Conservation (phyloP, 2,888 invertebrate species). For the Drosophila kuntzei region DNA sequence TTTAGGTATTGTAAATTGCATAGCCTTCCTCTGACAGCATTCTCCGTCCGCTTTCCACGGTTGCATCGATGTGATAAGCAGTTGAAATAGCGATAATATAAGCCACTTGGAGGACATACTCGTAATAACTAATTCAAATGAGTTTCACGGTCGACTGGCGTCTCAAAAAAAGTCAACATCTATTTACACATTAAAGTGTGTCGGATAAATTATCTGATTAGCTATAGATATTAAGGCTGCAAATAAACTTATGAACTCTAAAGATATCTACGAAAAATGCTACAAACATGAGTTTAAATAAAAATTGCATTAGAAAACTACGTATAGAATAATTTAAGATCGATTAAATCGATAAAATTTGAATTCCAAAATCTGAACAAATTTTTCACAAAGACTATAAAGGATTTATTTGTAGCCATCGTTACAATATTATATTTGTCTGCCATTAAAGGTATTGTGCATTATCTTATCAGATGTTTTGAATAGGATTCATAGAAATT, state of each 20-base stretch:
- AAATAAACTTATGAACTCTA: neutral
- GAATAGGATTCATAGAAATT: too few relatives aligned
- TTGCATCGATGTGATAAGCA: neutral
- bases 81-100: neutral
- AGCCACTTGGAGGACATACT: neutral
- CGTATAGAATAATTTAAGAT: too few relatives aligned
- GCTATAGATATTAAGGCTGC: neutral
- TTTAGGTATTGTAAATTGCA: neutral
- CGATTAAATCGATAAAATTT: too few relatives aligned
- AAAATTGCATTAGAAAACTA: too few relatives aligned
- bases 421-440: too few relatives aligned
- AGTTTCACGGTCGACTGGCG: neutral
- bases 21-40: neutral
- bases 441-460: too few relatives aligned
- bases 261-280: too few relatives aligned
- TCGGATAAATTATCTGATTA: neutral
- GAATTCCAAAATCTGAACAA: too few relatives aligned
- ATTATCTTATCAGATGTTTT: too few relatives aligned
- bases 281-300: too few relatives aligned
- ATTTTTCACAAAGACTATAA: too few relatives aligned
- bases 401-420: too few relatives aligned
- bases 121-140: neutral
- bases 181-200: neutral
- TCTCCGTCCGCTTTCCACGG: neutral
- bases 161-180: neutral